phyloP scores from a whole-genome alignment of 2,797 vertebrate species.

The Phataginus tricuspis region DNA sequence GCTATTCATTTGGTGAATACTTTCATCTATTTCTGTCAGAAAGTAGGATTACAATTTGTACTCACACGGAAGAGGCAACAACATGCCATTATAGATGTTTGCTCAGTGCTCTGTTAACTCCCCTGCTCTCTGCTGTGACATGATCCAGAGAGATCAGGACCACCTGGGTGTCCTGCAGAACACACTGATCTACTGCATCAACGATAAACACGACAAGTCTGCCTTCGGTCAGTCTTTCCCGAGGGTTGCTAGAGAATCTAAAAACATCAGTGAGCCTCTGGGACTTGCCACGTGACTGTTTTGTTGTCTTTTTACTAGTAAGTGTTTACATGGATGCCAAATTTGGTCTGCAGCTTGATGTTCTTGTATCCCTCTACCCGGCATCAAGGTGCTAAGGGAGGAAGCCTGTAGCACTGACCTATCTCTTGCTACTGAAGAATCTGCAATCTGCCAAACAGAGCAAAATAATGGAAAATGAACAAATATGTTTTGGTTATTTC shows the following conservation, averaged over 20 bases:
- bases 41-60: background rate
- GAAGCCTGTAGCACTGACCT: background rate
- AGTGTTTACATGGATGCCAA: background rate
- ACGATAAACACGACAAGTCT: background rate
- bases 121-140: background rate
- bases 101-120: background rate
- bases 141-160: background rate
- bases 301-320: background rate
- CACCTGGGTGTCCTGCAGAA: background rate
- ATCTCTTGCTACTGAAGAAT: background rate
- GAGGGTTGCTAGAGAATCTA: background rate
- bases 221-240: background rate
- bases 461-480: background rate
- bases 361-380: background rate
- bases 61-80: background rate
- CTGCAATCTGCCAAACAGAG: background rate
- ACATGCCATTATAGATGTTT: background rate
- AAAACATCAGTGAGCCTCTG: background rate
- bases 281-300: background rate
- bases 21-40: background rate
- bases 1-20: background rate
- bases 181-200: background rate
- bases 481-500: background rate
- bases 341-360: background rate
- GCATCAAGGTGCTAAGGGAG: background rate